Evolutionary conservation across 2,888 invertebrate species (phyloP).

Genomic region (Junonia oenone): DNA sequence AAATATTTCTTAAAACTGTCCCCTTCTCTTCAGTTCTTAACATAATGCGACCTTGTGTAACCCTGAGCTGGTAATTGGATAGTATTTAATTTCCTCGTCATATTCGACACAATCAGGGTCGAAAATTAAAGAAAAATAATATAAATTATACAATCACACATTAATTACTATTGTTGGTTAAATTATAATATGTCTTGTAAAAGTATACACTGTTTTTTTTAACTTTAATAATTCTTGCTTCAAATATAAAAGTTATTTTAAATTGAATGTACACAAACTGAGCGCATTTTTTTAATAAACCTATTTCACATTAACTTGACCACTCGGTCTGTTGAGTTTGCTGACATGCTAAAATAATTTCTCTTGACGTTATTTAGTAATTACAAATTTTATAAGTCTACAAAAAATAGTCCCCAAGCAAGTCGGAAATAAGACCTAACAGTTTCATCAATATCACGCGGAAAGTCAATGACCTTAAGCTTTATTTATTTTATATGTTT

Average conservation of each 20-base stretch:
- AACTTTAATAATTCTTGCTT: background rate
- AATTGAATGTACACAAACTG: background rate
- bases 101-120: conserved; percentile 12
- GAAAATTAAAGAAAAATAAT: background rate
- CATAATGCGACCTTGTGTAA: conserved; percentile 13
- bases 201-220: background rate
- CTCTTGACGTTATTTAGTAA: background rate
- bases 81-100: conserved; percentile 15
- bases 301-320: background rate
- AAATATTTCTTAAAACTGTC: conserved; percentile 7
- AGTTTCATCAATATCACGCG: too few species aligned
- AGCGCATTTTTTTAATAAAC: background rate
- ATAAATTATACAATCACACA: background rate
- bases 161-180: background rate
- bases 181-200: background rate
- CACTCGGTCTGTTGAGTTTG: background rate
- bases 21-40: conserved; percentile 12
- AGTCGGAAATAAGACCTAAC: background rate
- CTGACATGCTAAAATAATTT: background rate
- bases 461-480: background rate
- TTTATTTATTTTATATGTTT: background rate
- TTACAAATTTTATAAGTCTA: background rate
- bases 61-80: conserved; percentile 13
- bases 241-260: too few species aligned
- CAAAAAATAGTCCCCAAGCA: too few species aligned